Conservation (phyloP, 2,113 vertebrate genomes). For the Neolamprologus falcicula region DNA sequence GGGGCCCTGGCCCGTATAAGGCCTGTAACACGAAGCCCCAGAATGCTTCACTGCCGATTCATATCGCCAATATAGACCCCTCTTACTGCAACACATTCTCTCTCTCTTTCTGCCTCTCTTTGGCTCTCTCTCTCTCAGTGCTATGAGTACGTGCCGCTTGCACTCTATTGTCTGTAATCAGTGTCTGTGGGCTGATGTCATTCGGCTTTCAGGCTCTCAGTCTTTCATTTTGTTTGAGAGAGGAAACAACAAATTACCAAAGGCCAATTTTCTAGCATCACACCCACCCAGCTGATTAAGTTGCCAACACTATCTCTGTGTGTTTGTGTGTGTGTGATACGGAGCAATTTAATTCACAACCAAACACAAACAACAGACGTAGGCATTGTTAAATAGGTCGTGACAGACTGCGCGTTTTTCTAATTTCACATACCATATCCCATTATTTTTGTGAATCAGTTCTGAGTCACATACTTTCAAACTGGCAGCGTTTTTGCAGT, state of each 20-base stretch:
- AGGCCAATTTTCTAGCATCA: neutral
- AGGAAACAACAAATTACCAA: slow-evolving; percentile 20
- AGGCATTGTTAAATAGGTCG: neutral
- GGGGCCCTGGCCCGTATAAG: slow-evolving; percentile 61
- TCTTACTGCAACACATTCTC: slow-evolving; percentile 70
- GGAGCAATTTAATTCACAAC: neutral
- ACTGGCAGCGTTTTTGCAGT: neutral
- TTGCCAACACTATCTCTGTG: neutral
- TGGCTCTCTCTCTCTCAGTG: slow-evolving; percentile 46
- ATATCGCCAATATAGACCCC: slow-evolving; percentile 66
- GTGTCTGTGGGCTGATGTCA: neutral
- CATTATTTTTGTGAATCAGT: neutral
- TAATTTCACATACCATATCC: neutral
- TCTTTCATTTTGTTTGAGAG: neutral
- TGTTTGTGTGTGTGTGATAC: neutral
- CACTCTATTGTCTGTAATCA: slow-evolving; percentile 28
- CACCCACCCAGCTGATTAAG: neutral
- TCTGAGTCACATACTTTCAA: neutral
- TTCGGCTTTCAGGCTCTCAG: neutral
- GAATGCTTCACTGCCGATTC: slow-evolving; percentile 62
- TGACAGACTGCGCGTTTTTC: neutral
- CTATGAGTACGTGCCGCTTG: neutral
- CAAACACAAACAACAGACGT: neutral
- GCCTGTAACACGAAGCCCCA: slow-evolving; percentile 65
- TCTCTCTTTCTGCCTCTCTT: neutral